Evolutionary conservation across 2,113 vertebrate species (phyloP).

Genomic region (Lonchura striata): DNA sequence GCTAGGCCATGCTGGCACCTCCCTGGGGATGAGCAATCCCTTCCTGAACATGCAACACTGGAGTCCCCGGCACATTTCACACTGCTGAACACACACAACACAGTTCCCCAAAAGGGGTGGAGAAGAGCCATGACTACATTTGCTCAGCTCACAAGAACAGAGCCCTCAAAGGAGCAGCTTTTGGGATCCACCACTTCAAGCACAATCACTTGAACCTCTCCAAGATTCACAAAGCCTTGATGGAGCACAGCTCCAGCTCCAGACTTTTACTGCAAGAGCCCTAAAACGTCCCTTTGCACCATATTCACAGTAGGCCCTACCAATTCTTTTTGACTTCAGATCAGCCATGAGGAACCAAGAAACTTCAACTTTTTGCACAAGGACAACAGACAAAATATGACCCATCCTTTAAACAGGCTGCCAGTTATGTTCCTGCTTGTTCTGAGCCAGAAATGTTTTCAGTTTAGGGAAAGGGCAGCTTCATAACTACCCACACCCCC

Average conservation of each 20-base stretch:
- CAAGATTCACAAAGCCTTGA: not conserved
- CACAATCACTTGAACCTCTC: not conserved
- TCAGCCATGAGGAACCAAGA: not conserved
- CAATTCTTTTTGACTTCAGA: not conserved
- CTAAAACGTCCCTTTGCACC: not conserved
- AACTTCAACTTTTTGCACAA: not conserved
- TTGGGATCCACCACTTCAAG: not conserved
- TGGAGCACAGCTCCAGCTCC: not conserved
- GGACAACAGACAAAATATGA: not conserved
- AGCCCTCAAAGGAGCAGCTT: not conserved
- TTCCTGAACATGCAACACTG: accelerated
- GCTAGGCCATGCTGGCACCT: not conserved
- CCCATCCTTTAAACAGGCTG: not conserved
- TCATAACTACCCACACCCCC: not conserved
- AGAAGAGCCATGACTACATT: not conserved
- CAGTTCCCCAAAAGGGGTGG: accelerated
- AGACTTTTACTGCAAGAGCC: not conserved
- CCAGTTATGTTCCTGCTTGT: not conserved
- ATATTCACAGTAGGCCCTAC: accelerated
- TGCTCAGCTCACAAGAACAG: no score
- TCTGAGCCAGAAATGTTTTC: not conserved
- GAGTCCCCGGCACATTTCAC: accelerated
- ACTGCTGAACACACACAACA: accelerated
- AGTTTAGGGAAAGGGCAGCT: not conserved
- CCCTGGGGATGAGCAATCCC: not conserved